Evolutionary conservation across 2,797 vertebrate species (phyloP).

Genomic region (Arnoldichthys spilopterus): DNA sequence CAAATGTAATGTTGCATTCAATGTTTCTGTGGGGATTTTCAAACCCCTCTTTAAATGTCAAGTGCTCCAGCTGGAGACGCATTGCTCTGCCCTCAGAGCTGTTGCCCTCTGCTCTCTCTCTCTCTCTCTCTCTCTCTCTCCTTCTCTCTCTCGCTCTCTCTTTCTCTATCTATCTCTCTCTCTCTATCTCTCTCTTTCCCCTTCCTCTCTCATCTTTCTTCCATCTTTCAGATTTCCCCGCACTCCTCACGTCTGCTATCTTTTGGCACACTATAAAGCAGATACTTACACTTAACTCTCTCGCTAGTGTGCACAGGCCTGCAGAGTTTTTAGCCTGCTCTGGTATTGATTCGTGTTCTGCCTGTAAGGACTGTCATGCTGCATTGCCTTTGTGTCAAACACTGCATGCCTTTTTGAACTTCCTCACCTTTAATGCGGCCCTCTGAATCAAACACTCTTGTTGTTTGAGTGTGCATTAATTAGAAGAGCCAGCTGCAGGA

Average conservation of each 20-base stretch:
- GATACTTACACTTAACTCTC: neutral
- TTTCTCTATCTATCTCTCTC: conserved; percentile 5
- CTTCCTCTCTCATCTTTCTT: neutral
- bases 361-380: conserved; percentile 51
- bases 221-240: conserved; percentile 15
- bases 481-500: conserved; percentile 22
- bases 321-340: conserved; percentile 28
- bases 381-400: conserved; percentile 51
- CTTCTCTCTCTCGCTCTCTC: neutral
- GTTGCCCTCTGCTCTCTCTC: conserved; percentile 35
- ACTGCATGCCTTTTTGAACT: conserved; percentile 44
- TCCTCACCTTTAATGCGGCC: conserved; percentile 49
- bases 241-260: neutral
- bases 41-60: conserved; percentile 62
- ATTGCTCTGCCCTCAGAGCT: conserved; percentile 39
- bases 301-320: conserved; percentile 10
- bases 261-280: conserved; percentile 7
- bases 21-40: conserved; percentile 51
- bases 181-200: neutral
- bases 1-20: conserved; percentile 53
- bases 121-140: conserved; percentile 15
- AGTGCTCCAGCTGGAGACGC: conserved; percentile 53
- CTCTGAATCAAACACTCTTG: conserved; percentile 31
- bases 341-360: conserved; percentile 52
- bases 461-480: conserved; percentile 34